Evolutionary conservation across 2,888 invertebrate genomes (phyloP).

Genomic region (Leptogaster cylindrica): DNA sequence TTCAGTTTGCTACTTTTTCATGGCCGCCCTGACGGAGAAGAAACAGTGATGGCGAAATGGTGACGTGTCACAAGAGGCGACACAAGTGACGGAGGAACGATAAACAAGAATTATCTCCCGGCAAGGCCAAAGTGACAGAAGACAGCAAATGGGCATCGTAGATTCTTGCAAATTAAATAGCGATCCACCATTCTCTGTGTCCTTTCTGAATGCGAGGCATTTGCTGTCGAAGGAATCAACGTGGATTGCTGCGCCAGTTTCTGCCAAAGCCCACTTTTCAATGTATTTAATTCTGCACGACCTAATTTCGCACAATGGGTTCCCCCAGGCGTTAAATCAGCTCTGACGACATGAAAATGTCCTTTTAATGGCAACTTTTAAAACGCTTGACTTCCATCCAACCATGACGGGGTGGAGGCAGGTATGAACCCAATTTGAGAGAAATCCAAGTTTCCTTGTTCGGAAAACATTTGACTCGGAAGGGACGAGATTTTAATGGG

Average conservation of each 20-base stretch:
- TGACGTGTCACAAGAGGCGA: constrained; percentile 25
- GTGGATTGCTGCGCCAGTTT: constrained; percentile 2
- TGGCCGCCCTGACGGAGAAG: constrained; percentile 2
- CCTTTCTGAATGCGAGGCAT: constrained; percentile 41
- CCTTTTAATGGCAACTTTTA: constrained; percentile 35
- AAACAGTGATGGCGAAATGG: constrained; percentile 24
- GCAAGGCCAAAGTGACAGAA: constrained; percentile 1
- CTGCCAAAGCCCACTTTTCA: constrained; percentile 3
- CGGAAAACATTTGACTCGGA: constrained; percentile 25
- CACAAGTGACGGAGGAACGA: constrained; percentile 30
- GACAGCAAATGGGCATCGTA: no score
- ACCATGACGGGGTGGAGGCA: background rate
- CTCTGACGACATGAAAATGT: constrained; percentile 37
- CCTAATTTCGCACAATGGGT: constrained; percentile 35
- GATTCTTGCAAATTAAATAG: no score
- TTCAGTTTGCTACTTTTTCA: constrained; percentile 19
- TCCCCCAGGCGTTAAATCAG: constrained; percentile 38
- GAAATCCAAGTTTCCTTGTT: constrained; percentile 34
- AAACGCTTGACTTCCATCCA: background rate
- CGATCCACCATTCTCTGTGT: background rate
- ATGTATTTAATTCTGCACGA: constrained; percentile 40
- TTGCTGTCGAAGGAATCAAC: constrained; percentile 39
- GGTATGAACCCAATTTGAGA: constrained; percentile 26
- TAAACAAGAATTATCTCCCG: constrained; percentile 21
- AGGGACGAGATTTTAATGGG: constrained; percentile 35